Conservation (phyloP, 2,113 vertebrate species). For the Maylandia zebra region DNA sequence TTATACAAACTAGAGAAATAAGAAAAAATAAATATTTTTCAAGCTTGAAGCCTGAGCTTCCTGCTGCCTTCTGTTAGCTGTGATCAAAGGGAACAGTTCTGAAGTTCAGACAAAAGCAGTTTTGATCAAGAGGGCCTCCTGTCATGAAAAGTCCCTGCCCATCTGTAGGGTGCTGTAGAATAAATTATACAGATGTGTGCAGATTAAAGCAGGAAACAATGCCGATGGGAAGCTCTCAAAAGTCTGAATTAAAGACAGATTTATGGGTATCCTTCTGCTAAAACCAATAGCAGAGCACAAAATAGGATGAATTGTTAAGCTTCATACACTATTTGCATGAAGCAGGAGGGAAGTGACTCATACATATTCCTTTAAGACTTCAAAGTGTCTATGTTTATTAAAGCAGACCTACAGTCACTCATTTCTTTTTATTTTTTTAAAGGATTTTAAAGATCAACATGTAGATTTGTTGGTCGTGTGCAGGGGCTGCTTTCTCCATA, state of each 20-base stretch:
- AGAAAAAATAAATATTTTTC: neutral
- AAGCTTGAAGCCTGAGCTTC: slow-evolving; percentile 15
- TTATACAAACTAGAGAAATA: slow-evolving; percentile 5
- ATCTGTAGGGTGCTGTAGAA: slow-evolving; percentile 18
- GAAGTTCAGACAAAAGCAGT: slow-evolving; percentile 43
- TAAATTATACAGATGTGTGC: slow-evolving; percentile 18
- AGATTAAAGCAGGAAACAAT: neutral
- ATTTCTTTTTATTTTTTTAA: neutral
- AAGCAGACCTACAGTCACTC: neutral
- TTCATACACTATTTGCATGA: neutral
- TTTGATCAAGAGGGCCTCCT: slow-evolving; percentile 33
- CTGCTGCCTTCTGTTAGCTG: slow-evolving; percentile 1
- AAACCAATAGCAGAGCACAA: neutral
- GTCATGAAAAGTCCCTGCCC: slow-evolving; percentile 23
- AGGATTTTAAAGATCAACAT: neutral
- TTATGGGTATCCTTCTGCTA: neutral
- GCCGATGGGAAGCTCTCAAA: neutral
- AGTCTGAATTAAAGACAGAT: neutral
- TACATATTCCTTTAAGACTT: neutral
- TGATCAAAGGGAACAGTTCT: slow-evolving; percentile 31
- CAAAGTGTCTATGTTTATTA: neutral
- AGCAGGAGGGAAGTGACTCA: slow-evolving; percentile 17
- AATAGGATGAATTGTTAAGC: neutral
- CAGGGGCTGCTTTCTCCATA: neutral
- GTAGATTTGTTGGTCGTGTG: neutral